phyloP scores from a whole-genome alignment of 2,888 invertebrate genomes.

The Zelleria hepariella region DNA sequence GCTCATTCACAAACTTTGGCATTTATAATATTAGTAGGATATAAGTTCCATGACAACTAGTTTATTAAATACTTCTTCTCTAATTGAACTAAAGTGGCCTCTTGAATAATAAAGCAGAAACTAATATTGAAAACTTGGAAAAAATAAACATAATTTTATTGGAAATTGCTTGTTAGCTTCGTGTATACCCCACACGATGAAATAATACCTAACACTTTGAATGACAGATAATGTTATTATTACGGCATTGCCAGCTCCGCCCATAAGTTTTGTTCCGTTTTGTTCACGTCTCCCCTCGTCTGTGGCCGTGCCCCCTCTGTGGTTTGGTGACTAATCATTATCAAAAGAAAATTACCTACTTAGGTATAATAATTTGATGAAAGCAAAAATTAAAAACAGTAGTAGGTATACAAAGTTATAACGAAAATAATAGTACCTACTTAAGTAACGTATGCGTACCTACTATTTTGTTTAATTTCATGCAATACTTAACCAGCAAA shows the following conservation, averaged over 20 bases:
- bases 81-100: background rate
- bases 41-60: background rate
- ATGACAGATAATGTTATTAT: conserved; percentile 46
- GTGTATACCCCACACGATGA: background rate
- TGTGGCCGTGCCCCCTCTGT: conserved; percentile 23
- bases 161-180: background rate
- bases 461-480: too few species aligned
- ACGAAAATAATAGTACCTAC: too few species aligned
- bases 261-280: conserved; percentile 62
- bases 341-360: background rate
- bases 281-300: conserved; percentile 35
- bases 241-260: conserved; percentile 42
- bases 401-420: too few species aligned
- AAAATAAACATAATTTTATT: background rate
- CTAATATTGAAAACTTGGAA: background rate
- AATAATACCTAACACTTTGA: conserved; percentile 1
- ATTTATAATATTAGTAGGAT: too few species aligned
- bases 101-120: background rate
- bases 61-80: background rate
- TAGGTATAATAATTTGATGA: background rate
- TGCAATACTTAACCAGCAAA: too few species aligned
- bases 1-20: too few species aligned
- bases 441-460: too few species aligned
- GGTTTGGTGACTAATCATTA: conserved; percentile 10
- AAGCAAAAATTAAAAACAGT: background rate